Evolutionary conservation across 2,797 vertebrate genomes (phyloP), one percentile per base, ranked within the genome.

Genomic region (Sebastes nivosus): DNA sequence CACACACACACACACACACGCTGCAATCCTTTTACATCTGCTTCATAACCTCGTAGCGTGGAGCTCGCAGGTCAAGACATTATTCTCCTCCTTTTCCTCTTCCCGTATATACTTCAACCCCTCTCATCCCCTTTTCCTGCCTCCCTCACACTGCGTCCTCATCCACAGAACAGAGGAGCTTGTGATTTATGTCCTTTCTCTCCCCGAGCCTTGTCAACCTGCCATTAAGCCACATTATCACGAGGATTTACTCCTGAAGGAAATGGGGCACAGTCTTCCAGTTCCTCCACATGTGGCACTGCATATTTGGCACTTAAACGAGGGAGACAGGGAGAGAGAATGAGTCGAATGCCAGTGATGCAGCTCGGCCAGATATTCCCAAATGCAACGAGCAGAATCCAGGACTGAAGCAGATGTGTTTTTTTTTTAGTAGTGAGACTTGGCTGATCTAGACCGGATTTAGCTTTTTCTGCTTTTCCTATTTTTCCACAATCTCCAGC

Each of bases 171-270:
- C 81, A 80, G 63, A 81, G 75, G 52, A 27, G 20, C 32, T n/a
- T 9, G 6, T 79, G 85, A 92, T 91, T 87, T 83, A 88, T 77
- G 55, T 68, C 46, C 25, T 58, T 34, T 78, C 50, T 72, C 72
- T 83, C 70, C 72, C 73, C 7, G 34, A 38, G 69, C 34, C 60
- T 81, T 84, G 84, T 92, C 88, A 86, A 60, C 59, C 78, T 85
- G 75, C 83, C 84, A 82, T 88, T 79, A 83, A 78, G 32, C 71
- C 73, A 61, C 82, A 89, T 86, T 85, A 85, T 85, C 81, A 87
- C 66, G 58, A 82, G 79, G 88, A 92, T 92, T 89, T 89, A 91
- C 85, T 82, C 76, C 67, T 81, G 72, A 87, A 87, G 80, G 84
- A 90, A 92, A 84, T 81, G 76, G 77, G 81, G 71, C 69, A 67